Percentiles rank a stretch among this genome's conserved stretches.
phyloP scores from a whole-genome alignment of 2,797 vertebrate genomes.

The Eremophila alpestris region DNA sequence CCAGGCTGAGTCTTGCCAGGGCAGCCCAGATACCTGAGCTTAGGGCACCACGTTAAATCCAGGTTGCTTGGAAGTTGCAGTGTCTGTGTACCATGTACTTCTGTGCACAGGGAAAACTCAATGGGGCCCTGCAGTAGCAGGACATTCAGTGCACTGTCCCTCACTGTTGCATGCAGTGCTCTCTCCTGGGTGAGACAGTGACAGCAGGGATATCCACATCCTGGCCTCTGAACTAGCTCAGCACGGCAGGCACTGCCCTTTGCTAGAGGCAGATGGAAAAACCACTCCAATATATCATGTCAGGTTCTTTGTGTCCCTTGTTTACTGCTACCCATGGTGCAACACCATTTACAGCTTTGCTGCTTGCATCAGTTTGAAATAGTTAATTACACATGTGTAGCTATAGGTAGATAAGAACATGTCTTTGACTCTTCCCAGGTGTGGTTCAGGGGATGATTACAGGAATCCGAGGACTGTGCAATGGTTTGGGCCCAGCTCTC shows the following conservation, averaged over 20 bases:
- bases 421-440: constrained; percentile 62
- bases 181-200: background rate
- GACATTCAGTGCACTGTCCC: background rate
- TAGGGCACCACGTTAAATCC: background rate
- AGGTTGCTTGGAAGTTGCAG: rapidly evolving
- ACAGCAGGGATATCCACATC: background rate
- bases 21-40: background rate
- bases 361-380: background rate
- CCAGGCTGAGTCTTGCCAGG: background rate
- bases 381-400: background rate
- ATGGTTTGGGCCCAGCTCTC: constrained; percentile 85
- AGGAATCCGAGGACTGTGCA: constrained; percentile 87
- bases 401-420: rapidly evolving
- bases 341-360: background rate
- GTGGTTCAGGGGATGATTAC: constrained; percentile 91
- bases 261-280: background rate
- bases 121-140: rapidly evolving
- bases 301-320: background rate
- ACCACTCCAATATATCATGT: rapidly evolving
- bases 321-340: background rate
- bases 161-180: rapidly evolving
- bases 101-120: background rate
- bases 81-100: rapidly evolving
- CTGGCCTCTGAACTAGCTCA: too few species aligned
- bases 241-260: background rate